Conservation (phyloP, 2,113 vertebrate species). For the Daubentonia madagascariensis region DNA sequence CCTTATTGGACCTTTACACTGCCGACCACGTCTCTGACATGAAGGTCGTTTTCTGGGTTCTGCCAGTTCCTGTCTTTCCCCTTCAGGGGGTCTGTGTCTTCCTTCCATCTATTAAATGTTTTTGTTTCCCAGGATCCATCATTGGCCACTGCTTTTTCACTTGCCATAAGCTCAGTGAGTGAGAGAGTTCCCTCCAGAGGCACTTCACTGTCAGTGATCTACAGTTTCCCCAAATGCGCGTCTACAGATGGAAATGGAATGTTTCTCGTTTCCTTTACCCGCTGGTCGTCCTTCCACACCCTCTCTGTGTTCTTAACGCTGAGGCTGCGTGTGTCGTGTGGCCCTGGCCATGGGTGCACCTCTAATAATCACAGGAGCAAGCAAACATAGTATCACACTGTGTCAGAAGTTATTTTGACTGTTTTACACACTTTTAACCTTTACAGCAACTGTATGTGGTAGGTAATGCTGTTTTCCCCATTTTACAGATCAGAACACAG, state of each 20-base stretch:
- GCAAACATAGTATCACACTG: not conserved
- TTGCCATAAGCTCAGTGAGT: not conserved
- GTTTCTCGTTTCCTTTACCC: not conserved
- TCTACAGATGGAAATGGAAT: not conserved
- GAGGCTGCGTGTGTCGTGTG: not conserved
- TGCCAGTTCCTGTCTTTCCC: not conserved
- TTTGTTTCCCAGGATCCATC: not conserved
- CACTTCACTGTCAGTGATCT: not conserved
- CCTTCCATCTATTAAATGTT: not conserved
- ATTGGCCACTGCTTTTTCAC: not conserved
- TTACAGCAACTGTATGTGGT: not conserved
- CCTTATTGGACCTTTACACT: not conserved
- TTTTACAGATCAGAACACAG: not conserved
- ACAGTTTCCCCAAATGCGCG: not conserved
- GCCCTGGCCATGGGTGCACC: not conserved
- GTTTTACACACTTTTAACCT: not conserved
- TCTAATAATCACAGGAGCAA: not conserved
- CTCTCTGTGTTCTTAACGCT: not conserved
- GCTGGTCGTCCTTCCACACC: not conserved
- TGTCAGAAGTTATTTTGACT: not conserved
- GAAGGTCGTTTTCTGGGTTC: too few species aligned
- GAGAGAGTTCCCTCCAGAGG: not conserved
- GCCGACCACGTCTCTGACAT: not conserved
- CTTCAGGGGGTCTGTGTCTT: not conserved
- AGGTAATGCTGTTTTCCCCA: too few species aligned